Percentiles rank a stretch among this genome's conserved stretches.
Conservation (phyloP, 2,113 vertebrate genomes). For the Thryonomys swinderianus region DNA sequence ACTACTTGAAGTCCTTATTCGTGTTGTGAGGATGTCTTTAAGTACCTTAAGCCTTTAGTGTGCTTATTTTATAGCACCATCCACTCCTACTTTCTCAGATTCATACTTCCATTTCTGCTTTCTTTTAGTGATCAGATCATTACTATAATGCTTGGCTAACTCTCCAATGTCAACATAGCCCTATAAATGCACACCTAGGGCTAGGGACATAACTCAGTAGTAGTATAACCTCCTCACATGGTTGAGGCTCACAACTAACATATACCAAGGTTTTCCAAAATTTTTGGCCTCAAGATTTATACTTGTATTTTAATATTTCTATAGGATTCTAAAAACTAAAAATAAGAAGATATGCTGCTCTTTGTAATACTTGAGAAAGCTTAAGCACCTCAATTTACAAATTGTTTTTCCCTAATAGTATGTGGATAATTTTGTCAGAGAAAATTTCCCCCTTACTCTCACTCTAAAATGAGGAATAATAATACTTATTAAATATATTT, state of each 20-base stretch:
- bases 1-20: background rate
- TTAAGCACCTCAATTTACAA: background rate
- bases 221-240: background rate
- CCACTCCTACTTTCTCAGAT: background rate
- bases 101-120: background rate
- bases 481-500: background rate
- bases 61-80: background rate
- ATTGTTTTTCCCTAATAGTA: slow-evolving; percentile 21
- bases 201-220: background rate
- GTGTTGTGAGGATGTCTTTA: background rate
- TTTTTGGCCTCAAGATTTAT: background rate
- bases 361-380: background rate
- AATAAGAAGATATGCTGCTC: background rate
- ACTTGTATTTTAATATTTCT: background rate
- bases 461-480: background rate
- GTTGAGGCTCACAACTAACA: background rate
- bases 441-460: background rate
- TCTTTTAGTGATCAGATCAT: background rate
- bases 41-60: background rate
- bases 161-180: background rate
- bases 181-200: too few species aligned
- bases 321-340: background rate
- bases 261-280: background rate
- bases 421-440: background rate
- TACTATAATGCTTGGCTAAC: background rate